Conservation (phyloP, 2,797 vertebrate genomes). For the Danio aesculapii region DNA sequence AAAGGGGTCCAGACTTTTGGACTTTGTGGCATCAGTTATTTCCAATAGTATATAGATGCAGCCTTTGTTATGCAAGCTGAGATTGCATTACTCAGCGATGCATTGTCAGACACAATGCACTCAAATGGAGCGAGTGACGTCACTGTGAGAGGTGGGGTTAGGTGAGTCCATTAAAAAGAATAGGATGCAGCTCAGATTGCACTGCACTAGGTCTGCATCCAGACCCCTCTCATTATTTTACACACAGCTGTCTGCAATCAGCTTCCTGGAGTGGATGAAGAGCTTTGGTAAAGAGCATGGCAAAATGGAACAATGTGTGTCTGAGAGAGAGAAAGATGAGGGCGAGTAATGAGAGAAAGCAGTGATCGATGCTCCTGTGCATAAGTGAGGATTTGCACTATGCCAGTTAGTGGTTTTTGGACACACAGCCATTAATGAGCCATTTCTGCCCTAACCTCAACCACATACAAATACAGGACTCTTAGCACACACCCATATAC, state of each 20-base stretch:
- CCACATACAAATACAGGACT: conserved; percentile 49
- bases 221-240: too few species aligned
- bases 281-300: neutral
- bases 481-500: conserved; percentile 33
- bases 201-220: too few species aligned
- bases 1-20: too few species aligned
- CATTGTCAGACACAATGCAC: too few species aligned
- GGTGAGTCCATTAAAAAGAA: too few species aligned
- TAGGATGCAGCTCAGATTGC: too few species aligned
- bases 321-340: neutral
- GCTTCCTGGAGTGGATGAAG: neutral
- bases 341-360: conserved; percentile 40
- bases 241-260: neutral
- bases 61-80: too few species aligned
- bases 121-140: too few species aligned
- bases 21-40: too few species aligned
- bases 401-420: conserved; percentile 49
- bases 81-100: too few species aligned
- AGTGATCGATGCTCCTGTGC: conserved; percentile 54
- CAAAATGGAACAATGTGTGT: conserved; percentile 5
- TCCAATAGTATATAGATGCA: too few species aligned
- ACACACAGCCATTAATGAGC: conserved; percentile 58
- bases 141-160: too few species aligned
- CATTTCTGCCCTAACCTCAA: conserved; percentile 43
- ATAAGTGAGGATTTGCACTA: conserved; percentile 57